Evolutionary conservation across 2,888 invertebrate genomes (phyloP).

Genomic region (Helicoverpa assulta): DNA sequence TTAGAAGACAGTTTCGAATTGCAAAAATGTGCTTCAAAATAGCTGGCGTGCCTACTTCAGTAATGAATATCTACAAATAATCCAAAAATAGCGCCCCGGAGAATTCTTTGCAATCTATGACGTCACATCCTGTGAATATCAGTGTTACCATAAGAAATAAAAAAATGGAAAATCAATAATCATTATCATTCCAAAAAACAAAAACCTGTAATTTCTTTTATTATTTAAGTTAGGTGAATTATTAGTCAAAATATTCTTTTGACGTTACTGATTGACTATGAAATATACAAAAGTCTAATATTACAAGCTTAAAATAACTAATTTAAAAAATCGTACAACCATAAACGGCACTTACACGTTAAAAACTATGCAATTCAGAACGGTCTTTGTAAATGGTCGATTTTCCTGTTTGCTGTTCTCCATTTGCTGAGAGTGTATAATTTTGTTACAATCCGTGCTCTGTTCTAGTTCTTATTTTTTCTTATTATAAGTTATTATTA

Average conservation of each 20-base stretch:
- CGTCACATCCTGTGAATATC: constrained; percentile 78
- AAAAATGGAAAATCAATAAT: constrained; percentile 50
- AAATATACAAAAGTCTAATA: constrained; percentile 1
- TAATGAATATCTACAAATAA: constrained; percentile 78
- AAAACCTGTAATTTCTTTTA: constrained; percentile 19
- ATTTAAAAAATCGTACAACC: constrained; percentile 48
- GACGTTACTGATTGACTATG: neutral
- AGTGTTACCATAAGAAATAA: constrained; percentile 71
- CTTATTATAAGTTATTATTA: constrained; percentile 87
- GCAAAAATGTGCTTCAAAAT: constrained; percentile 88
- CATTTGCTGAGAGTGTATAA: constrained; percentile 86
- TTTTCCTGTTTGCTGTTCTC: constrained; percentile 89
- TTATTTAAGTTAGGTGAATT: constrained; percentile 9
- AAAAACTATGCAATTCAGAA: constrained; percentile 71
- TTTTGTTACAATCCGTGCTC: constrained; percentile 82
- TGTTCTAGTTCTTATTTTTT: constrained; percentile 83
- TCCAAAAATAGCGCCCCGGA: constrained; percentile 88
- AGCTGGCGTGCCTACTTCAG: constrained; percentile 78
- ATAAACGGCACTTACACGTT: constrained; percentile 51
- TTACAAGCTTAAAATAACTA: constrained; percentile 26
- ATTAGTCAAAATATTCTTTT: constrained; percentile 19
- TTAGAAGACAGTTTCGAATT: constrained; percentile 84
- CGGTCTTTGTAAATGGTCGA: constrained; percentile 87
- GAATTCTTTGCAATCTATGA: constrained; percentile 65
- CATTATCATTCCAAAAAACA: constrained; percentile 36